phyloP scores from a whole-genome alignment of 2,888 invertebrate species.

The Neoascia interrupta region DNA sequence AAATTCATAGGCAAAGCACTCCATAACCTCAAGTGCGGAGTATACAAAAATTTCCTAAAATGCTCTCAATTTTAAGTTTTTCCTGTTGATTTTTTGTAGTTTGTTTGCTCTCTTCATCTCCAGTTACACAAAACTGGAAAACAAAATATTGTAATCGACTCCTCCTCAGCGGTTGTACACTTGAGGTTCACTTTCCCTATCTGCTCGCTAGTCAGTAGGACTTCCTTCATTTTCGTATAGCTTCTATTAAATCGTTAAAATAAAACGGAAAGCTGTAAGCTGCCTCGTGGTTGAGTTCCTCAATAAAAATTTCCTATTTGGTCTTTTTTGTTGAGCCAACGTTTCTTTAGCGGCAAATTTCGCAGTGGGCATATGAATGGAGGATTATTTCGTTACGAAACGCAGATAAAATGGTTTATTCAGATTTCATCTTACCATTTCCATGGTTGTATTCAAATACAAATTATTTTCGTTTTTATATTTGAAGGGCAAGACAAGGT shows the following conservation, averaged over 20 bases:
- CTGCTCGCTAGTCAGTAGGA: not conserved
- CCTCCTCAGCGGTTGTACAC: slow-evolving; percentile 45
- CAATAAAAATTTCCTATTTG: not conserved
- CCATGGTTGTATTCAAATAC: too few species aligned
- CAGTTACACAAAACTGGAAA: slow-evolving; percentile 59
- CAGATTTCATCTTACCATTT: too few species aligned
- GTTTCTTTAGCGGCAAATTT: too few species aligned
- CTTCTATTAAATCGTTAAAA: slow-evolving; percentile 13
- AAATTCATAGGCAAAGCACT: slow-evolving; percentile 60
- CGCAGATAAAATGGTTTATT: not conserved
- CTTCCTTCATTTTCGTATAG: not conserved
- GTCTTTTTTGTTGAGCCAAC: not conserved
- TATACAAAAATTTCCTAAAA: slow-evolving; percentile 67
- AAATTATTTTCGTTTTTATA: too few species aligned
- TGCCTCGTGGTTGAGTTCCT: slow-evolving; percentile 13
- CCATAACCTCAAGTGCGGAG: slow-evolving; percentile 56
- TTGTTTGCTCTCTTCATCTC: slow-evolving; percentile 56
- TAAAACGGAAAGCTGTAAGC: slow-evolving; percentile 5
- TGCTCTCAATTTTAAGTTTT: slow-evolving; percentile 67
- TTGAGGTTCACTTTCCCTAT: slow-evolving; percentile 67
- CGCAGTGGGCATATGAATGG: too few species aligned
- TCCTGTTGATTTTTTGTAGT: slow-evolving; percentile 46
- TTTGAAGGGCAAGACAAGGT: too few species aligned
- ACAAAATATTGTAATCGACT: slow-evolving; percentile 65
- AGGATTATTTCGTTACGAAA: too few species aligned